Evolutionary conservation across 2,797 vertebrate species (phyloP), one percentile per base, ranked within the genome.

Genomic region (Anomalospiza imberbis): DNA sequence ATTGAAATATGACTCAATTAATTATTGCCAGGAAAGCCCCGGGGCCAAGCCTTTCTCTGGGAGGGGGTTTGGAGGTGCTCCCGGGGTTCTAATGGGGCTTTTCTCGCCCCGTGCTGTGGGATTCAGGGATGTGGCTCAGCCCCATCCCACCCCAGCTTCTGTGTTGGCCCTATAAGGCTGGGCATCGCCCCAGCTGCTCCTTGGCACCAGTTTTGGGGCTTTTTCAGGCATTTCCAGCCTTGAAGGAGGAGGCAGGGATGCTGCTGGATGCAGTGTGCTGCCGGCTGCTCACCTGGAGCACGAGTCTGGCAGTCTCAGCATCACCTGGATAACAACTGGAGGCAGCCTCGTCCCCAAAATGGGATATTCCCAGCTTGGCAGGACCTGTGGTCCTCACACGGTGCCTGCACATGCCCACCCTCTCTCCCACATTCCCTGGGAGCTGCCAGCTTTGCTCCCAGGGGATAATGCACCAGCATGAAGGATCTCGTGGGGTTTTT

Each of bases 1-100:
- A 76, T 88, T 96, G 96, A 96, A 97, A 97, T 95, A 90, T 80
- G 97, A 97, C 93, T 98, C 94, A 83, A 90, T 97, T 97, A 96
- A 96, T 86, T 92, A 91, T 93, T 71, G 89, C 84, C 89, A 93
- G 96, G 93, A 92, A 89, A 96, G 85, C 89, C 88, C 90, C 3
- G 20, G 77, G 83, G 90, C 2, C 7, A 40, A 87, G 63, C 62
- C 73, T 86, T 88, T 11, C 85, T 74, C 72, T 12, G 3, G 42
- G 57, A 94, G 66, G 70, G 67, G 60, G 54, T 62, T 89, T 72
- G 8, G 34, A 66, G 82, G 10, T 25, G 34, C 10, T 25, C 7
- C 11, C 2, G n/a, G 15, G 17, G 17, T 75, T 74, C 40, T 20
- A 29, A 48, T 0, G 9, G 76, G 75, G 51, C 6, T 91, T 92